Percentiles rank a stretch among this genome's conserved stretches.
Conservation (phyloP, 1,140 invertebrate genomes). For the Bicyclus anynana region DNA sequence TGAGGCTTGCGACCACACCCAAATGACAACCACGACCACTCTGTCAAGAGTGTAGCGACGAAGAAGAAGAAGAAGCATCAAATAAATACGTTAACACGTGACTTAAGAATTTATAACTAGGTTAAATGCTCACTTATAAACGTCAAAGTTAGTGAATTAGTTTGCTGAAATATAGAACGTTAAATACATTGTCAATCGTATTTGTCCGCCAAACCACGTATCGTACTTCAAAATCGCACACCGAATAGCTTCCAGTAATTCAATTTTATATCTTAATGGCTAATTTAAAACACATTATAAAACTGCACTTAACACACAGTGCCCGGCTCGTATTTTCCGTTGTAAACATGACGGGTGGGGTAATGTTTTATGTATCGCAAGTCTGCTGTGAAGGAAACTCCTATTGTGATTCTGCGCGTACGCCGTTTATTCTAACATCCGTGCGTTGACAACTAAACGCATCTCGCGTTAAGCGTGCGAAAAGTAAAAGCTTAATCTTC, state of each 20-base stretch:
- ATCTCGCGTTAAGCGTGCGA: conserved; percentile 64
- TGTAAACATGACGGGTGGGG: conserved; percentile 68
- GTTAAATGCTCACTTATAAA: too few species aligned
- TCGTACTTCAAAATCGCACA: conserved; percentile 31
- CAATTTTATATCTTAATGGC: conserved; percentile 48
- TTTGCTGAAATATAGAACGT: conserved; percentile 10
- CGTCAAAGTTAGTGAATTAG: too few species aligned
- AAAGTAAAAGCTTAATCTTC: conserved; percentile 59
- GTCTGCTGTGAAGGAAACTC: conserved; percentile 64
- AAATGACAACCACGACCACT: too few species aligned
- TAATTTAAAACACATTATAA: conserved; percentile 66
- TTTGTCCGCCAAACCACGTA: conserved; percentile 37
- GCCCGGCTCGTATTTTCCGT: conserved; percentile 62
- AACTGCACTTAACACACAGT: conserved; percentile 51
- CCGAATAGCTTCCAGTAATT: conserved; percentile 39
- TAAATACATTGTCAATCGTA: neutral
- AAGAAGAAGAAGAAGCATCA: too few species aligned
- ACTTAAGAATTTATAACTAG: too few species aligned
- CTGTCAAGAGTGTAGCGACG: too few species aligned
- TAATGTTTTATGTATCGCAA: conserved; percentile 70
- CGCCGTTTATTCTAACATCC: conserved; percentile 63
- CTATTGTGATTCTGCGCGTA: conserved; percentile 68
- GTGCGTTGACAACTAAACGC: conserved; percentile 58
- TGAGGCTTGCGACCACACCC: too few species aligned
- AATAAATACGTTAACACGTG: too few species aligned